Evolutionary conservation across 2,888 invertebrate genomes (phyloP), one percentile per base, ranked within the genome.

Genomic region (Kuschelorhynchus macadamiae): DNA sequence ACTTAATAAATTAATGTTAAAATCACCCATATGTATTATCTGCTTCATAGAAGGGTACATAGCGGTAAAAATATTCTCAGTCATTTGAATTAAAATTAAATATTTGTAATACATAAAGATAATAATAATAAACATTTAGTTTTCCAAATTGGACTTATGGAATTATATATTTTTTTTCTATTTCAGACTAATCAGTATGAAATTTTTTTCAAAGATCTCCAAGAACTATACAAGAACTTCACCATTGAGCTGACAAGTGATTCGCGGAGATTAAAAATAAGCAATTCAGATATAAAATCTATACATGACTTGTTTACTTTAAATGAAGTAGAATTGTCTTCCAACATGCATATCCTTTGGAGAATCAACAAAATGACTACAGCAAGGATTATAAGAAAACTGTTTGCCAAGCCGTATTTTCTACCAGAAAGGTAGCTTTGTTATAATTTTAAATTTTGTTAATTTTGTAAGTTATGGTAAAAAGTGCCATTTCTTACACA

Each of bases 351-450:
- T 75, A 76, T 81, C 57, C 74, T 77, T 73, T 92, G 92, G 94
- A 89, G 91, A 81, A 88, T 94, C 53, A 94, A 92, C 81, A 89
- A 91, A 67, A 91, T 95, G 87, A 86, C 88, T 77, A 88, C 91
- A 25, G 92, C 91, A 47, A 88, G 93, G 78, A 79, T 91, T 50
- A 78, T 95, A 9, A 86, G 95, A 12, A 88, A 89, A 78, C 77
- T 92, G 41, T 93, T 95, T 81, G 89, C 89, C 1, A 87, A 91
- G 72, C 92, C 94, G 0, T 82, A 84, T 68, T 89, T 90, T 75
- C 87, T 93, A 30, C 78, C 82, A 2, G 80, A 80, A 64, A 89
- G 88, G 70, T 66, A 65, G n/a, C n/a, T n/a, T 30, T 30, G 9
- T 30, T 30, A 30, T 30, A 9, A 12, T n/a, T 30, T 5, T 8